A percentile compares a stretch with the other conserved stretches of the same genome.
These are phyloP conservation scores for Capreolus pygargus DNA, from an alignment of 2,113 vertebrate species.

Conservation along the genomic window DNA sequence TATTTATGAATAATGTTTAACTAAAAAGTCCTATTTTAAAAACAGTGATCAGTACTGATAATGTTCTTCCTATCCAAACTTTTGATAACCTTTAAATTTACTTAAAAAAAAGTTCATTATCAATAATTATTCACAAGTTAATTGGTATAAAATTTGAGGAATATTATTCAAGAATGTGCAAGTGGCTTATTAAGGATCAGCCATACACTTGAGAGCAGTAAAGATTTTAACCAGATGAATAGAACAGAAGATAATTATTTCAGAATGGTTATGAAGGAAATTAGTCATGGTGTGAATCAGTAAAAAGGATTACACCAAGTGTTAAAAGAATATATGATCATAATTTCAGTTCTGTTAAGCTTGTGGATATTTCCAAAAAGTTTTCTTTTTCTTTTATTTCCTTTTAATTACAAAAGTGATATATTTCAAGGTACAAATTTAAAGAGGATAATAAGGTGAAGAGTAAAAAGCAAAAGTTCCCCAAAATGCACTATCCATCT, in stretches of 20 bases:
- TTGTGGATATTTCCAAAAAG: neutral
- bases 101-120: neutral
- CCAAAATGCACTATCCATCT: neutral
- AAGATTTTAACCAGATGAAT: neutral
- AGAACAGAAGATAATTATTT: conserved; percentile 24
- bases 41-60: neutral
- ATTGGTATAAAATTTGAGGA: neutral
- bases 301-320: neutral
- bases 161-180: neutral
- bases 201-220: neutral
- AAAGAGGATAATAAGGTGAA: neutral
- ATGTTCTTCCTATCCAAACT: neutral
- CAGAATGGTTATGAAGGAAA: neutral
- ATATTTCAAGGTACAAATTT: neutral
- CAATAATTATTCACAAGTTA: neutral
- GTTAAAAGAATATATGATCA: neutral
- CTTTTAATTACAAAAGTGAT: neutral
- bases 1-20: neutral
- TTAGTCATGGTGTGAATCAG: neutral
- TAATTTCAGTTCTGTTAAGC: neutral
- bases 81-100: neutral
- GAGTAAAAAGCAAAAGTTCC: neutral
- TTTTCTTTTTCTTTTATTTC: neutral
- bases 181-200: neutral
- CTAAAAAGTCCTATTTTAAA: neutral